Percentiles rank a stretch among this genome's conserved stretches.
Conservation (phyloP, 2,888 invertebrate species). For the Mythimna loreyi region DNA sequence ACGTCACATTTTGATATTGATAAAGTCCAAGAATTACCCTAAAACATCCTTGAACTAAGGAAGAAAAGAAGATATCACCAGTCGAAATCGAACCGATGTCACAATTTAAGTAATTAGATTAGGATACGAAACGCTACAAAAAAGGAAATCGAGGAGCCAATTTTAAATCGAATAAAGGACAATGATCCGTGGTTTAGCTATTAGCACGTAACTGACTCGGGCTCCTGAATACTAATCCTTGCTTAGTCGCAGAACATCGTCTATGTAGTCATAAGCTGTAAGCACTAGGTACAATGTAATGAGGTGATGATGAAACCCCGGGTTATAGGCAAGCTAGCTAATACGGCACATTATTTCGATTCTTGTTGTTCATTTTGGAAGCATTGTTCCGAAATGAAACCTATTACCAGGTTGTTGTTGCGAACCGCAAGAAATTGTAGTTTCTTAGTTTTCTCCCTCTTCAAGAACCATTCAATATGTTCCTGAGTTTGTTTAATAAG, state of each 20-base stretch:
- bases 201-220: slow-evolving; percentile 50
- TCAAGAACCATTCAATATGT: not conserved
- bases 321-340: not conserved
- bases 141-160: slow-evolving; percentile 31
- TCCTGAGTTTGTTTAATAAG: slow-evolving; percentile 22
- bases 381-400: not conserved
- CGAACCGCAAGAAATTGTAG: not conserved
- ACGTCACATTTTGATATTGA: not conserved
- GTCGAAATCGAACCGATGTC: slow-evolving; percentile 27
- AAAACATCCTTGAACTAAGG: not conserved
- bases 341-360: not conserved
- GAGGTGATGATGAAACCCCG: slow-evolving; percentile 14
- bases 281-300: slow-evolving; percentile 17
- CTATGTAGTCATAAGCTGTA: slow-evolving; percentile 35
- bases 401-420: not conserved
- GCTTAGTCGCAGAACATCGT: slow-evolving; percentile 29
- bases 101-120: slow-evolving; percentile 48
- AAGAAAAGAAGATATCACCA: slow-evolving; percentile 23
- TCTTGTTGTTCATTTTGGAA: not conserved
- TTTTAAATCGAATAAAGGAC: slow-evolving; percentile 47
- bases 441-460: not conserved
- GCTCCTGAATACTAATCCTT: slow-evolving; percentile 44
- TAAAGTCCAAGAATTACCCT: not conserved
- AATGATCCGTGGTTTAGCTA: slow-evolving; percentile 43
- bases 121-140: slow-evolving; percentile 21